A percentile compares a stretch with the other conserved stretches of the same genome.
Evolutionary conservation across 2,113 vertebrate species (phyloP).

Genomic region (Tor tambroides): DNA sequence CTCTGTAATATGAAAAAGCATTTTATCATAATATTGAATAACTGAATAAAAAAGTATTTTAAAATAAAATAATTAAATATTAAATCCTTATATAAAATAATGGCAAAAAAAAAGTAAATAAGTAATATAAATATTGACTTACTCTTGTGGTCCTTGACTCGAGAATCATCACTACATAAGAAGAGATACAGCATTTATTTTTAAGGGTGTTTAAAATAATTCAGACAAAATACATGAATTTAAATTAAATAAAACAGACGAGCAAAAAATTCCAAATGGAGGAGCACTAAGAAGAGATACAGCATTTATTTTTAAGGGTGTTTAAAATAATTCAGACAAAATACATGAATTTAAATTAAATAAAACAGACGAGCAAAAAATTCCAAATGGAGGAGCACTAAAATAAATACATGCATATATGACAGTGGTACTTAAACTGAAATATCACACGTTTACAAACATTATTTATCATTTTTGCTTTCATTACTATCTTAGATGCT

Average conservation of each 20-base stretch:
- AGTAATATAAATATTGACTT: slow-evolving; percentile 18
- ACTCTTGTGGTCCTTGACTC: slow-evolving; percentile 56
- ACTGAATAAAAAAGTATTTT: neutral
- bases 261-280: too few species aligned
- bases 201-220: neutral
- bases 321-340: neutral
- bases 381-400: neutral
- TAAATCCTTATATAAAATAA: neutral
- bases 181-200: slow-evolving; percentile 16
- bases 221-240: neutral
- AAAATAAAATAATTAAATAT: neutral
- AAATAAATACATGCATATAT: neutral
- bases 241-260: too few species aligned
- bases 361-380: too few species aligned
- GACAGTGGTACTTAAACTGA: neutral
- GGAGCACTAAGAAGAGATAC: slow-evolving; percentile 7
- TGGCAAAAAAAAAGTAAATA: too few species aligned
- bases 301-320: neutral
- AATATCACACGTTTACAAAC: neutral
- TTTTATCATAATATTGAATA: neutral
- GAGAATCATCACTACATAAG: slow-evolving; percentile 54
- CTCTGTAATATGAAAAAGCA: slow-evolving; percentile 69
- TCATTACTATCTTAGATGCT: neutral
- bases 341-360: neutral
- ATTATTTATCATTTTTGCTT: neutral